Evolutionary conservation across 64 coral and sea anemone species (phyloP).

Genomic region (Porites australiensis): DNA sequence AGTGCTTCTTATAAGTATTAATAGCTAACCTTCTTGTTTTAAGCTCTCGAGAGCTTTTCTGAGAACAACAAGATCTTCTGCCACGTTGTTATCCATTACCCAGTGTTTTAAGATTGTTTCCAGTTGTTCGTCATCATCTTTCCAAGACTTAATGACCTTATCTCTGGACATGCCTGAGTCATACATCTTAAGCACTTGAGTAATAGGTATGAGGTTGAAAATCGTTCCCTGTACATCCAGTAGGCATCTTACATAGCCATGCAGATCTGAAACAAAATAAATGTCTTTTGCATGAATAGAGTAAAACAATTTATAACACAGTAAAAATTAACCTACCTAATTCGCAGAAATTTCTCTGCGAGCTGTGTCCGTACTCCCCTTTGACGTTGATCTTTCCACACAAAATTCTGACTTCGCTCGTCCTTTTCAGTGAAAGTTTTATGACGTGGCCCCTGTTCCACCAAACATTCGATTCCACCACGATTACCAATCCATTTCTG

Average conservation of each 20-base stretch:
- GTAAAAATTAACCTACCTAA: not conserved
- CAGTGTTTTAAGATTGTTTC: slow-evolving; percentile 8
- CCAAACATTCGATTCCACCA: slow-evolving; percentile 43
- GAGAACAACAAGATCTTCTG: not conserved
- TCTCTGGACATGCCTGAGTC: not conserved
- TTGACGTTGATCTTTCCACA: not conserved
- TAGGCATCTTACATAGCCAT: slow-evolving; percentile 9
- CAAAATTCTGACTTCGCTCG: slow-evolving; percentile 8
- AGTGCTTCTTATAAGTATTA: no score
- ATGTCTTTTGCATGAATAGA: no score
- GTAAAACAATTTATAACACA: no score
- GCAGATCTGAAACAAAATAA: slow-evolving; percentile 41
- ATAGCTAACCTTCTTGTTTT: slow-evolving; percentile 19
- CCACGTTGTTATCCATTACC: not conserved
- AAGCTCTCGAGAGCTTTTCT: no score
- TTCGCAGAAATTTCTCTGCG: not conserved
- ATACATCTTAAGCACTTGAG: not conserved
- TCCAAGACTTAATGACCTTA: not conserved
- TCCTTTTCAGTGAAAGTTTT: slow-evolving; percentile 19
- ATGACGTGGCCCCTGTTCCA: slow-evolving; percentile 44
- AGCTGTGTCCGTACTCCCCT: not conserved
- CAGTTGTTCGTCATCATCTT: slow-evolving; percentile 37
- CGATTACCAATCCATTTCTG: not conserved
- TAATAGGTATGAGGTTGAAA: slow-evolving; percentile 26
- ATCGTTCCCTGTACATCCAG: not conserved